A percentile compares a stretch with the other conserved stretches of the same genome.
Conservation (phyloP, 2,113 vertebrate species). For the Ondatra zibethicus region DNA sequence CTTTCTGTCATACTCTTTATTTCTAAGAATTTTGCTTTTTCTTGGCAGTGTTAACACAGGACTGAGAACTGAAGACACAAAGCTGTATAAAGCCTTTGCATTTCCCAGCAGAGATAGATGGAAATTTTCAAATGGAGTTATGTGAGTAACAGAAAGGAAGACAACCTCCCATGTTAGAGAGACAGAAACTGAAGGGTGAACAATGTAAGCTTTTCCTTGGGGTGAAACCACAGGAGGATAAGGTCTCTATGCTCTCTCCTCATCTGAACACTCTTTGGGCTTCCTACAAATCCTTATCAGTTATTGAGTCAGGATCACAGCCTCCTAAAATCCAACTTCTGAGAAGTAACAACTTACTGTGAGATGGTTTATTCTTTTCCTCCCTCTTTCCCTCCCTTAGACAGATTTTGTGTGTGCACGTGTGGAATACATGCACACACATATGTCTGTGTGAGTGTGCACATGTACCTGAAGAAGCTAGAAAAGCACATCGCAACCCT, state of each 20-base stretch:
- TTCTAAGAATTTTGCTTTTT: neutral
- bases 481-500: neutral
- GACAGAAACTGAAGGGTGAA: neutral
- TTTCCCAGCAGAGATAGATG: neutral
- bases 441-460: neutral
- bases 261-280: neutral
- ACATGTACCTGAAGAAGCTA: neutral
- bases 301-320: neutral
- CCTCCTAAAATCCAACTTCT: neutral
- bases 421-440: neutral
- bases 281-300: neutral
- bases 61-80: neutral
- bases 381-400: neutral
- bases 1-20: neutral
- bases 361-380: neutral
- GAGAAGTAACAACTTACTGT: neutral
- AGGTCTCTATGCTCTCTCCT: neutral
- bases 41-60: neutral
- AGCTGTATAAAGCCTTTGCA: neutral
- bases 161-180: neutral
- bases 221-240: neutral
- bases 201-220: neutral
- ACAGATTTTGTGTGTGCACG: neutral
- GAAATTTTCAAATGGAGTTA: neutral
- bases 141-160: neutral